These are phyloP conservation scores for Pangasius sanitwongsei DNA, from an alignment of 2,797 vertebrate genomes.

Conservation along the genomic window DNA sequence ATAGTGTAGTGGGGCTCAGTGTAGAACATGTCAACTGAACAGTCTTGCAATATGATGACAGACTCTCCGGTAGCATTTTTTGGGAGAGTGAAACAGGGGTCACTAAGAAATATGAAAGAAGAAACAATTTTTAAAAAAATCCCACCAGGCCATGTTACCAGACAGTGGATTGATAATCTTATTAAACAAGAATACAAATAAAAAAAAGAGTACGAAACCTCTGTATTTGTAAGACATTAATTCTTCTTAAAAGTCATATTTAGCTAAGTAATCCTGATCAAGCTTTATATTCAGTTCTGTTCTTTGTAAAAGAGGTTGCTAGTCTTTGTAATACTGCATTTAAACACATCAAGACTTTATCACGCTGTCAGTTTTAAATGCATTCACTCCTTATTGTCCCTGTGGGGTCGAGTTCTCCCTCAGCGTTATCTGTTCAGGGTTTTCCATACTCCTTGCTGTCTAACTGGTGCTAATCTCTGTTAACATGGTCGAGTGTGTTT, in stretches of 20 bases:
- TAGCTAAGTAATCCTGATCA: background rate
- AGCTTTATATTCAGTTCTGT: background rate
- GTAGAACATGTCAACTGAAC: slow-evolving; percentile 17
- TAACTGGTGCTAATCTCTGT: background rate
- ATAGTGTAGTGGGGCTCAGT: slow-evolving; percentile 1
- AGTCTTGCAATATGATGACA: slow-evolving; percentile 5
- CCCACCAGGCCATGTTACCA: background rate
- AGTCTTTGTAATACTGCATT: background rate
- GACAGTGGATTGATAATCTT: background rate
- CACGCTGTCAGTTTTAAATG: background rate
- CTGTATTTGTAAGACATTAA: background rate
- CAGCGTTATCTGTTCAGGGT: background rate
- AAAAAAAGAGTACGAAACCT: background rate
- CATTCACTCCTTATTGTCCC: background rate
- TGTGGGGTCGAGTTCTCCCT: background rate
- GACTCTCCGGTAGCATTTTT: background rate
- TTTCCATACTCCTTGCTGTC: background rate
- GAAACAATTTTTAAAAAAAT: background rate
- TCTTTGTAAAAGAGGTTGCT: background rate
- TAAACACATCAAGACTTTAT: background rate
- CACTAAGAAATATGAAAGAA: slow-evolving; percentile 1
- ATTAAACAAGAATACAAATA: background rate
- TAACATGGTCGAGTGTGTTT: background rate
- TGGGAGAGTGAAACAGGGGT: background rate
- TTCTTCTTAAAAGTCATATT: background rate